Evolutionary conservation across 2,113 vertebrate genomes (phyloP), one percentile per base, ranked within the genome.

Genomic region (Entomyzon cyanotis): DNA sequence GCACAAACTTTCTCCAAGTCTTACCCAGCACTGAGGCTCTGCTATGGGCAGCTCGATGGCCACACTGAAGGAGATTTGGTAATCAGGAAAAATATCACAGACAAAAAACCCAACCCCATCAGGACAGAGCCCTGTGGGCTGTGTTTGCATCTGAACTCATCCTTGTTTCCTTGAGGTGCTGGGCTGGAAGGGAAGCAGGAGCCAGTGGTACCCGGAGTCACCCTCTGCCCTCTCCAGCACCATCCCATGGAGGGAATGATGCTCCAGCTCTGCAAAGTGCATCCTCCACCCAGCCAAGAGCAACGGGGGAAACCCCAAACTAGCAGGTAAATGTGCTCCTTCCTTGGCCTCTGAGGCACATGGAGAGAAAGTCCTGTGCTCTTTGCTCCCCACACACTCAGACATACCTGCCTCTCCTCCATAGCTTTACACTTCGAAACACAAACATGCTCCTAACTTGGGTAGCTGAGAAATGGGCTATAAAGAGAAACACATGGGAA

Each of bases 401-500:
- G 71, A 35, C 35, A 52, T 16, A 91, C 58, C 82, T 71, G 56
- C 30, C 62, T 84, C 78, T 80, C 55, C 53, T 17, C 39, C 69
- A 24, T 9, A 52, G 80, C 50, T 78, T 73, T 64, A 33, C 8
- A 10, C 49, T 64, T 84, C 60, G 12, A 55, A 75, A 64, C 12
- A 28, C 63, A 87, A 75, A 71, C 13, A 11, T 1, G 0, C 46
- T 89, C n/a, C 67, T 15, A 5, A 41, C 73, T 62, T 30, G 13
- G 30, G 63, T n/a, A 93, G 84, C 82, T 89, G 91, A 95, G 89
- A 94, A 93, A 59, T 4, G 42, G 75, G 59, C 78, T 95, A 80
- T 80, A 91, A 93, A 95, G 91, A 93, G 90, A 96, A 94, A 94
- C 86, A 87, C 94, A 84, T 19, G 69, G 64, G 56, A 71, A 90